phyloP scores from a whole-genome alignment of 2,113 vertebrate genomes.

The rat (Rattus norvegicus) region GRCr8 NC_086024.1:29722001-29722500 shows the following conservation, averaged over 20 bases:
- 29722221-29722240: not conserved
- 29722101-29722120: not conserved
- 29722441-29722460: not conserved
- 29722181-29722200: not conserved
- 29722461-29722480: not conserved
- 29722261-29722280: too few relatives aligned
- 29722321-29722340: not conserved
- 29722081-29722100: not conserved
- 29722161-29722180: not conserved
- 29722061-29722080: not conserved
- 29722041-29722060: not conserved
- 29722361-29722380: not conserved
- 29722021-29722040: not conserved
- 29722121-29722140: not conserved
- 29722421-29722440: not conserved
- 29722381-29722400: not conserved
- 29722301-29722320: not conserved
- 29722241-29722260: not conserved
- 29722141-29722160: not conserved
- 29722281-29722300: not conserved
- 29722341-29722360: not conserved
- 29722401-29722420: not conserved
- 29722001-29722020: not conserved
- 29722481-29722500: conserved; percentile 27
- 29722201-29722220: not conserved